Conservation (phyloP, 2,888 invertebrate species). For the Tromatobia lineatoria region DNA sequence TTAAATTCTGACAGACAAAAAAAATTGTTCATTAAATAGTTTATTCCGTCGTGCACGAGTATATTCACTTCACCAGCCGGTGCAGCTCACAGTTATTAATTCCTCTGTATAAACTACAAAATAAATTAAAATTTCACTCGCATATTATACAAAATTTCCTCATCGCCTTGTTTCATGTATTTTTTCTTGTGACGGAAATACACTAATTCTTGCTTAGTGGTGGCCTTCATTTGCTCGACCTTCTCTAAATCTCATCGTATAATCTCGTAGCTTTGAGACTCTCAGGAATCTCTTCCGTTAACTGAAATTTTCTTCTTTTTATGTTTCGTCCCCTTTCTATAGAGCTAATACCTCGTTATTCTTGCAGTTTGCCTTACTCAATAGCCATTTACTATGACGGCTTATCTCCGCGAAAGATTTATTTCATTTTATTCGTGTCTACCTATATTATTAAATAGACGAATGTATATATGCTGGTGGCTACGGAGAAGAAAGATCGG, state of each 20-base stretch:
- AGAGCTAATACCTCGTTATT: slow-evolving; percentile 13
- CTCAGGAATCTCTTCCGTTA: slow-evolving; percentile 12
- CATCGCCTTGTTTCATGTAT: not conserved
- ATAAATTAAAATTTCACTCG: not conserved
- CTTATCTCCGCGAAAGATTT: slow-evolving; percentile 53
- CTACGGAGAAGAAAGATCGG: not conserved
- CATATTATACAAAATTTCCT: not conserved
- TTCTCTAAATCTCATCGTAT: not conserved
- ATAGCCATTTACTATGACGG: slow-evolving; percentile 32
- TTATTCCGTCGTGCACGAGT: no score
- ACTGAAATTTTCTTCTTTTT: slow-evolving; percentile 28
- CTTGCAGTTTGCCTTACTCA: slow-evolving; percentile 41
- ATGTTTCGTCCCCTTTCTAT: not conserved
- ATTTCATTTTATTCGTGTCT: slow-evolving; percentile 28
- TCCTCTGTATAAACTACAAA: not conserved
- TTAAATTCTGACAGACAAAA: no score
- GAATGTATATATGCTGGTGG: slow-evolving; percentile 60
- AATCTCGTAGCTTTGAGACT: slow-evolving; percentile 11
- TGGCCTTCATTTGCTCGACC: not conserved
- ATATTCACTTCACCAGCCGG: not conserved
- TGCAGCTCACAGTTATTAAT: not conserved
- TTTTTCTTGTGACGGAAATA: not conserved
- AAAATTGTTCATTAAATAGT: no score
- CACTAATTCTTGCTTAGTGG: not conserved
- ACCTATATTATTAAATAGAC: slow-evolving; percentile 54